phyloP scores from a whole-genome alignment of 2,888 invertebrate species.

The Crioceris asparagi region DNA sequence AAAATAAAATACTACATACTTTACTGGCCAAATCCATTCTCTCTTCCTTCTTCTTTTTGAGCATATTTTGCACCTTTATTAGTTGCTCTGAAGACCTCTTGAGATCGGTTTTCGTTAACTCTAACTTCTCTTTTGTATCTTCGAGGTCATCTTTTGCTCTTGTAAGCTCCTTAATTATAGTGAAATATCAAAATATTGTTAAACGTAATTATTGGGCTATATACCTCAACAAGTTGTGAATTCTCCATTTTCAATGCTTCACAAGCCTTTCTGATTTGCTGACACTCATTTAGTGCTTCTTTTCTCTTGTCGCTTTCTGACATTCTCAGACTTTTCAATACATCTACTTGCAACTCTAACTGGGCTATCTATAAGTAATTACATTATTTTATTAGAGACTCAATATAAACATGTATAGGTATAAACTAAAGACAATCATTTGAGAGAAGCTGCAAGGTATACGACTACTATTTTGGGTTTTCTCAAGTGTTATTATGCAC shows the following conservation, averaged over 20 bases:
- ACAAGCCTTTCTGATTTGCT: slow-evolving; percentile 16
- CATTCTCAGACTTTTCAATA: slow-evolving; percentile 47
- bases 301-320: slow-evolving; percentile 40
- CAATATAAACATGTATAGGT: no score
- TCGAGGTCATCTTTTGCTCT: slow-evolving; percentile 13
- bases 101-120: slow-evolving; percentile 16
- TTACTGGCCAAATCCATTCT: slow-evolving; percentile 40
- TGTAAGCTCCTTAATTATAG: slow-evolving; percentile 14
- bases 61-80: slow-evolving; percentile 12
- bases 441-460: no score
- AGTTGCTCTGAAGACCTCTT: slow-evolving; percentile 19
- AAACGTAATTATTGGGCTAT: background rate
- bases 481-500: no score
- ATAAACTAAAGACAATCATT: no score
- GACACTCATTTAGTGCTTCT: slow-evolving; percentile 17
- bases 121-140: slow-evolving; percentile 14
- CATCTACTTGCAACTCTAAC: slow-evolving; percentile 46
- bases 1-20: no score
- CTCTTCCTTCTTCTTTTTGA: slow-evolving; percentile 19
- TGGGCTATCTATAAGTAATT: slow-evolving; percentile 31
- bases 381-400: background rate
- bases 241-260: slow-evolving; percentile 19
- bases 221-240: slow-evolving; percentile 14
- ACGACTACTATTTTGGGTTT: no score
- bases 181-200: background rate